phyloP scores from a whole-genome alignment of 2,888 invertebrate genomes.

The Harpalus rubripes region DNA sequence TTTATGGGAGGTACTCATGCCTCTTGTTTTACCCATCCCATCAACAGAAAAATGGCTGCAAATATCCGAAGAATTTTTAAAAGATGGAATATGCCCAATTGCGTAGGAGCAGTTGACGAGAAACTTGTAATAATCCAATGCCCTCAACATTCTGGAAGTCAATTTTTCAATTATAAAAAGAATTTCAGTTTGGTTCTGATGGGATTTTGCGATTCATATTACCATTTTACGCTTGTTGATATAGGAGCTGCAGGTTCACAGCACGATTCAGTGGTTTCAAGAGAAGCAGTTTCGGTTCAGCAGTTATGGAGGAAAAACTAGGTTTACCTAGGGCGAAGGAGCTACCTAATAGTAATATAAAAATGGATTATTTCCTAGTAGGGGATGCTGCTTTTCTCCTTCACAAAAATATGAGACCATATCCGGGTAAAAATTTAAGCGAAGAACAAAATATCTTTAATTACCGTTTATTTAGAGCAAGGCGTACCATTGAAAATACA shows the following conservation, averaged over 20 bases:
- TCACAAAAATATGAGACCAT: no score
- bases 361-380: no score
- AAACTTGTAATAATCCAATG: constrained; percentile 4
- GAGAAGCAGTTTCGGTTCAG: constrained; percentile 9
- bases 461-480: no score
- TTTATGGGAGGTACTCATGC: no score
- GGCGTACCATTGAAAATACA: no score
- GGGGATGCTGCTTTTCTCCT: no score
- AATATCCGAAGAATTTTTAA: not conserved
- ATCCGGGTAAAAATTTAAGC: no score
- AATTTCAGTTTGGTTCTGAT: not conserved
- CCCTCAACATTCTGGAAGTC: not conserved
- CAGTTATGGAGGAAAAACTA: constrained; percentile 10
- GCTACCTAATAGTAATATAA: no score
- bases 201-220: constrained; percentile 9
- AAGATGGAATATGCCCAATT: no score
- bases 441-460: no score
- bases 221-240: constrained; percentile 3
- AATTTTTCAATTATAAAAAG: constrained; percentile 13
- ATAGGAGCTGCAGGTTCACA: constrained; percentile 9
- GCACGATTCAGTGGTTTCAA: constrained; percentile 6
- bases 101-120: not conserved
- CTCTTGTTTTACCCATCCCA: no score
- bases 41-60: no score
- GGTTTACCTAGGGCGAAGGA: not conserved